A percentile compares a stretch with the other conserved stretches of the same genome.
phyloP scores from a whole-genome alignment of 2,888 invertebrate genomes.

The Machimus atricapillus region DNA sequence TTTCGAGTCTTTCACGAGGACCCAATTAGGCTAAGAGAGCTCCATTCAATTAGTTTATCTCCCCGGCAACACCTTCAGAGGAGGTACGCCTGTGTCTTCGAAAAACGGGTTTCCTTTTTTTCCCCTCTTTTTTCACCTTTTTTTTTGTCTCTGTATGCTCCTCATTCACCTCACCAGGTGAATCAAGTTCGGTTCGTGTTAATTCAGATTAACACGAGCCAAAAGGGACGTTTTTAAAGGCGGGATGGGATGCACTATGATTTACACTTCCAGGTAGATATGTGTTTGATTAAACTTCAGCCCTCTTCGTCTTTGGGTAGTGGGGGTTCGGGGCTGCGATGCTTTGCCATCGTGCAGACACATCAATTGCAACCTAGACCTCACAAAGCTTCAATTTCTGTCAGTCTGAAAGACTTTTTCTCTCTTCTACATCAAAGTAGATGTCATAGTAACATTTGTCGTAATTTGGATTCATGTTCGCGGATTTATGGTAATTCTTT shows the following conservation, averaged over 20 bases:
- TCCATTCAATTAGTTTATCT: conserved; percentile 51
- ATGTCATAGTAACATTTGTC: background rate
- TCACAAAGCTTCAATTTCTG: background rate
- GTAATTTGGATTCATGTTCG: background rate
- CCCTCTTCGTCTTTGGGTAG: background rate
- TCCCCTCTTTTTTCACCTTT: background rate
- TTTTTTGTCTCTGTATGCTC: background rate
- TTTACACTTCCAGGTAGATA: background rate
- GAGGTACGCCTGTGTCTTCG: conserved; percentile 33
- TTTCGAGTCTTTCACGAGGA: conserved; percentile 35
- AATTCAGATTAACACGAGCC: background rate
- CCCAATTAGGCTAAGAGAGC: conserved; percentile 46
- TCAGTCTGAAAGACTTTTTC: background rate
- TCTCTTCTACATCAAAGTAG: background rate
- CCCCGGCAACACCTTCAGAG: conserved; percentile 50
- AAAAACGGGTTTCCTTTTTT: conserved; percentile 4
- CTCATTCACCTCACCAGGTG: background rate
- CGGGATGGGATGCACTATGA: background rate
- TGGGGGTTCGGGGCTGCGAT: background rate
- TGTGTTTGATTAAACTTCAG: background rate
- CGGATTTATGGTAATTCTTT: too few species aligned
- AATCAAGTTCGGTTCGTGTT: background rate
- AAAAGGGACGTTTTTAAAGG: background rate
- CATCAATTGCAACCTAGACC: background rate
- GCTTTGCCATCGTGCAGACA: background rate